Base-by-base conservation (phyloP, 2,888 invertebrate genomes). In the Protodeltote pygarga region DNA sequence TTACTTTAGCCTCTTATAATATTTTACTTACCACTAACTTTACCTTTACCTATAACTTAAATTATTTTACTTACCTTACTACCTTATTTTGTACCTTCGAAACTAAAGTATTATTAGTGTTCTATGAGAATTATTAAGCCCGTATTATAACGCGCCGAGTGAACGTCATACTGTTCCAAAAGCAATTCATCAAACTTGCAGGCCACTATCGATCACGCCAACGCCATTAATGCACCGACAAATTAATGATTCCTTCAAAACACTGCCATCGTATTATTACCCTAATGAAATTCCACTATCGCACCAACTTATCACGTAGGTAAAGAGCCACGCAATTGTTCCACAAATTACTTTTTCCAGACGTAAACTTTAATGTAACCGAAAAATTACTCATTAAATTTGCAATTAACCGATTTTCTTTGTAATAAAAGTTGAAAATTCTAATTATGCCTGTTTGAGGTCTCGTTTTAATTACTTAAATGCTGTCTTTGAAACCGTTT, bases 221-320 rank as follows among this genome's bases (percentile, higher is more conserved):
- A 27, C 53, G 29, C 53, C 59, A 69, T 77, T 79, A 80, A 84
- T 81, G 81, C 81, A 81, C 71, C 63, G 54, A 77, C 75, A 75
- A 78, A 83, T 82, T 84, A 83, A 84, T 81, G 85, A 77, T 77
- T 75, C 74, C 67, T 75, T 79, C 71, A 75, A 76, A 79, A 79
- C 73, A 76, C 64, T 62, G 58, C 61, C 68, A 64, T 67, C 44
- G 65, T 73, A 71, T 77, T 71, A 73, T 71, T 74, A 74, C 60
- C 64, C 58, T 69, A 75, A 75, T 75, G 71, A 73, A 78, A 69
- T 73, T 73, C 60, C 47, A 64, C 54, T 74, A 77, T 71, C 71
- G 54, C 47, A 57, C 47, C 33, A 55, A 68, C 68, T 71, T 59
- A 75, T 70, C 70, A 65, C 45, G 39, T 47, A 42, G 31, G 34